Evolutionary conservation across 2,797 vertebrate genomes (phyloP).

Genomic region (Coregonus suidteri): DNA sequence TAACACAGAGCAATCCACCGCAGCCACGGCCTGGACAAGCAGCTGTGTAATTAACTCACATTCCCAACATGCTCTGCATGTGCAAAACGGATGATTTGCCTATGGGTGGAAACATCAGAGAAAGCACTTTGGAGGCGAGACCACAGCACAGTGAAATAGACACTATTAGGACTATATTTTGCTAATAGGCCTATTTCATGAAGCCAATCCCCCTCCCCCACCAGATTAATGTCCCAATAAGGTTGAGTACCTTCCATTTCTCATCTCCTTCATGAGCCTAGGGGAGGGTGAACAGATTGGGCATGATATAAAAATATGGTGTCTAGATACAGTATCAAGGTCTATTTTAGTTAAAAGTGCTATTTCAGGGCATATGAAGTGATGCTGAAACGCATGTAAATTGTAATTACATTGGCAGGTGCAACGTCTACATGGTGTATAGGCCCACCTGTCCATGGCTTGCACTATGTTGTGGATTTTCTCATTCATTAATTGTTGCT

Average conservation of each 20-base stretch:
- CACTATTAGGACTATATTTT: not conserved
- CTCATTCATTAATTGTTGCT: no score
- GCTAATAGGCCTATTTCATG: not conserved
- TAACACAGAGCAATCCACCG: conserved; percentile 37
- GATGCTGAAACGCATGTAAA: not conserved
- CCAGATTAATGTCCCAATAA: not conserved
- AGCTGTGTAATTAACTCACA: conserved; percentile 49
- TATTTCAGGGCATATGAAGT: no score
- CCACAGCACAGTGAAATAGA: not conserved
- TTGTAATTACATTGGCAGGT: not conserved
- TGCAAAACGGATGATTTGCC: conserved; percentile 33
- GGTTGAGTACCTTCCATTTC: not conserved
- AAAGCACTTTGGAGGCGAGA: conserved; percentile 22
- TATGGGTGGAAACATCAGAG: conserved; percentile 28
- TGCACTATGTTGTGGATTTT: no score
- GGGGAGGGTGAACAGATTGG: not conserved
- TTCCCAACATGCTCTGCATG: conserved; percentile 45
- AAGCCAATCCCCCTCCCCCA: not conserved
- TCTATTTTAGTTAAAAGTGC: no score
- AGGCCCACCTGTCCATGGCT: no score
- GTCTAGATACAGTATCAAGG: no score
- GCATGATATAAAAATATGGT: no score
- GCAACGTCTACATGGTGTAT: not conserved
- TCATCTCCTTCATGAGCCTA: not conserved
- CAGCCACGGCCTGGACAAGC: conserved; percentile 18